phyloP scores from a whole-genome alignment of 2,113 vertebrate species.

The Coracopsis vasa region DNA sequence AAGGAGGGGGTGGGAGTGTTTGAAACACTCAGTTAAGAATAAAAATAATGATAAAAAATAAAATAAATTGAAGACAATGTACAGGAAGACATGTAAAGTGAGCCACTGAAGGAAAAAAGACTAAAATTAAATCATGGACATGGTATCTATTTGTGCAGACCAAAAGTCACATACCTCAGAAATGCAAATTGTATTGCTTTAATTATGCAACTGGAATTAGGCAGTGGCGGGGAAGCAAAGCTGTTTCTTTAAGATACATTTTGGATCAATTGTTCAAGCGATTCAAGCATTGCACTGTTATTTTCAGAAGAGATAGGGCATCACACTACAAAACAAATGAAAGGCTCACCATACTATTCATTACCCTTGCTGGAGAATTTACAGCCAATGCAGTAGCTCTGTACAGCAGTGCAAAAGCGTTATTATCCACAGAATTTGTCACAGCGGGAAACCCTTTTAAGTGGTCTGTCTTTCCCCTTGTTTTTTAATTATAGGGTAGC shows the following conservation, averaged over 20 bases:
- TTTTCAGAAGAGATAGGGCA: background rate
- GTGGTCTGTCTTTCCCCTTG: background rate
- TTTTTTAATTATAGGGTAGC: conserved; percentile 18
- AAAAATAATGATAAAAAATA: background rate
- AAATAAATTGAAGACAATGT: background rate
- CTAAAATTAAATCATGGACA: conserved; percentile 16
- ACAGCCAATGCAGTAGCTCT: background rate
- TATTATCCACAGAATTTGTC: conserved; percentile 25
- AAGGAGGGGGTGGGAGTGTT: background rate
- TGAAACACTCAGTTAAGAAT: background rate
- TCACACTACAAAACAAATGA: background rate
- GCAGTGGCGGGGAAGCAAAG: background rate
- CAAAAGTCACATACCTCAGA: conserved; percentile 19
- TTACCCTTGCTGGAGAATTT: background rate
- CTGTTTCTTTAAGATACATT: conserved; percentile 32
- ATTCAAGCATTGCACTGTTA: background rate
- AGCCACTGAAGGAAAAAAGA: background rate
- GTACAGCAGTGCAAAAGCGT: background rate
- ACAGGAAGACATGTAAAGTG: background rate
- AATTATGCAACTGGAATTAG: conserved; percentile 46
- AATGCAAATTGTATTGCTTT: conserved; percentile 57
- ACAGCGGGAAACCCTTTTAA: conserved; percentile 8
- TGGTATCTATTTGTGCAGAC: conserved; percentile 26
- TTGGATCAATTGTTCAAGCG: background rate
- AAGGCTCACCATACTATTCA: background rate